A percentile compares a stretch with the other conserved stretches of the same genome.
Evolutionary conservation across 2,797 vertebrate genomes (phyloP).

Genomic region (Sebastes itinus): DNA sequence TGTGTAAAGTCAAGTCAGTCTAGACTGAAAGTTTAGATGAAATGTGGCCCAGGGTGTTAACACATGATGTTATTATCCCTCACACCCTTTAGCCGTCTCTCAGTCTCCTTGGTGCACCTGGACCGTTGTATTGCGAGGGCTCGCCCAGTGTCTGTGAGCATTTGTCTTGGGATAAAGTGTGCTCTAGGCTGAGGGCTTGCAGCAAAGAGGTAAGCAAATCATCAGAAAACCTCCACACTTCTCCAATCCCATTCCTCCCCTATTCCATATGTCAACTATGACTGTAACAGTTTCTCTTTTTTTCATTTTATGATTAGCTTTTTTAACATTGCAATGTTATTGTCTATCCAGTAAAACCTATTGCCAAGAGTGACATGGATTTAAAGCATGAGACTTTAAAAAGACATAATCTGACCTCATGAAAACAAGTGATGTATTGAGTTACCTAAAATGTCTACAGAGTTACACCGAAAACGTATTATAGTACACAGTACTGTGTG

Average conservation of each 20-base stretch:
- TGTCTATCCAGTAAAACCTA: not conserved
- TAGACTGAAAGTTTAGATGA: conserved; percentile 44
- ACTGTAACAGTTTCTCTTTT: conserved; percentile 18
- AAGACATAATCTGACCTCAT: not conserved
- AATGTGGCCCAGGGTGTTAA: conserved; percentile 75
- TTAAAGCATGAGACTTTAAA: conserved; percentile 4
- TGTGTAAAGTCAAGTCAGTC: conserved; percentile 61
- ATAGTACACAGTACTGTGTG: not conserved
- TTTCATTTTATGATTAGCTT: conserved; percentile 12
- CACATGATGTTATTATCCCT: conserved; percentile 78
- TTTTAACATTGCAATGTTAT: conserved; percentile 3
- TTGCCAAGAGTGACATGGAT: not conserved
- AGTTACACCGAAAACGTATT: not conserved
- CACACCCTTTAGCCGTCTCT: conserved; percentile 81
- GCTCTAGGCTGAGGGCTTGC: conserved; percentile 75
- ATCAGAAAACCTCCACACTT: conserved; percentile 62
- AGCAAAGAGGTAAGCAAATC: conserved; percentile 77
- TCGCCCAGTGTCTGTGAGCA: conserved; percentile 69
- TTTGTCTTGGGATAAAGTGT: conserved; percentile 82
- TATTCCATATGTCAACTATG: conserved; percentile 45
- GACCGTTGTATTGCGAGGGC: conserved; percentile 74
- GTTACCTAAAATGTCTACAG: not conserved
- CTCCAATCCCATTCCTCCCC: conserved; percentile 57
- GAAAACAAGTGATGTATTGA: not conserved
- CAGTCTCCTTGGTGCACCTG: conserved; percentile 77